These are phyloP conservation scores for Philypnodon macrostomus DNA, from an alignment of 2,797 vertebrate species.

Conservation along the genomic window DNA sequence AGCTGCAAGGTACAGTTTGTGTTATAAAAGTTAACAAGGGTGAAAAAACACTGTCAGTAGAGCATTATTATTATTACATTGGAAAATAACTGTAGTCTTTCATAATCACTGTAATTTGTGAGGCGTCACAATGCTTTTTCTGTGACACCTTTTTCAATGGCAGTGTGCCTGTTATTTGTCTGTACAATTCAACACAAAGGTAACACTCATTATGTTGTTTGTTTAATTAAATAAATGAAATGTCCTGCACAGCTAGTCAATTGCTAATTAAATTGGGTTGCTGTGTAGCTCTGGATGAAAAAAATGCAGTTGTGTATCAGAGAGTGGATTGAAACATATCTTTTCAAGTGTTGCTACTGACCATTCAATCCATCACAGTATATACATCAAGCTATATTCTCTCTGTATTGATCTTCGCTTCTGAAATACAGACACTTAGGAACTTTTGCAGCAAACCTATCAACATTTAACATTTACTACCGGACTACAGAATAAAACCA, in stretches of 20 bases:
- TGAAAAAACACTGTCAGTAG: slow-evolving; percentile 14
- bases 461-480: slow-evolving; percentile 53
- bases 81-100: slow-evolving; percentile 23
- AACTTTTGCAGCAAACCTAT: slow-evolving; percentile 58
- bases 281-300: background rate
- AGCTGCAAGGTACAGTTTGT: slow-evolving; percentile 6
- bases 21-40: slow-evolving; percentile 15
- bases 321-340: too few species aligned
- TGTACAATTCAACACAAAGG: slow-evolving; percentile 4
- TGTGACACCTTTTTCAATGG: slow-evolving; percentile 12
- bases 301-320: background rate
- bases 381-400: slow-evolving; percentile 33
- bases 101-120: slow-evolving; percentile 18
- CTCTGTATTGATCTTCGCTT: slow-evolving; percentile 39
- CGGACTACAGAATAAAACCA: slow-evolving; percentile 40
- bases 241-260: background rate
- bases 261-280: background rate
- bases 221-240: background rate
- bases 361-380: slow-evolving; percentile 20
- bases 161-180: background rate
- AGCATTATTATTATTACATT: slow-evolving; percentile 20
- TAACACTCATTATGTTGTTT: background rate
- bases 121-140: background rate
- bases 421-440: slow-evolving; percentile 45
- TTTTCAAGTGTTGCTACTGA: background rate